phyloP scores from a whole-genome alignment of 2,113 vertebrate genomes.

The Rostratula benghalensis region DNA sequence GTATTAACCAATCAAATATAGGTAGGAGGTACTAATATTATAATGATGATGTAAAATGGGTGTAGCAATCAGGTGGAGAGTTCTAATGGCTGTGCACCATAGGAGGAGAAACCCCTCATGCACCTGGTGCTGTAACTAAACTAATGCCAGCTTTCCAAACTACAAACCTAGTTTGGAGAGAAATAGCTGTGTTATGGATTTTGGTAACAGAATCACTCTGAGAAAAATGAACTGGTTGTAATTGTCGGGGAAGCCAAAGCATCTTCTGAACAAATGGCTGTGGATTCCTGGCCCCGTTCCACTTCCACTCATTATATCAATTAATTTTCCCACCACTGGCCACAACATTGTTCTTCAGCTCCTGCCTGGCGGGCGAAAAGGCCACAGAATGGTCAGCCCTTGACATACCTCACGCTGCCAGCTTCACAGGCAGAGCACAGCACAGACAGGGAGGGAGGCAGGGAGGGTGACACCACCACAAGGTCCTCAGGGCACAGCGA shows the following conservation, averaged over 20 bases:
- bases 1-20: too few species aligned
- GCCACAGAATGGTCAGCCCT: neutral
- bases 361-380: neutral
- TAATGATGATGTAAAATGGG: too few species aligned
- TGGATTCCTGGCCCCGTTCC: neutral
- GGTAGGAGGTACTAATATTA: too few species aligned
- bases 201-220: too few species aligned
- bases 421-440: neutral
- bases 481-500: accelerated
- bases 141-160: too few species aligned
- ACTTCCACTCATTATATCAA: neutral
- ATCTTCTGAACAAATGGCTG: neutral
- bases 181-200: too few species aligned
- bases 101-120: too few species aligned
- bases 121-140: too few species aligned
- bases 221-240: neutral
- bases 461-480: neutral
- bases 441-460: neutral
- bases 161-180: too few species aligned
- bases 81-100: too few species aligned
- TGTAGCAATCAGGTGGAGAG: too few species aligned
- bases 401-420: accelerated
- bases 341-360: neutral
- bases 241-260: neutral
- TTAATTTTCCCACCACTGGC: neutral